Evolutionary conservation across 2,797 vertebrate genomes (phyloP), one percentile per base, ranked within the genome.

Genomic region (Setipinna tenuifilis): DNA sequence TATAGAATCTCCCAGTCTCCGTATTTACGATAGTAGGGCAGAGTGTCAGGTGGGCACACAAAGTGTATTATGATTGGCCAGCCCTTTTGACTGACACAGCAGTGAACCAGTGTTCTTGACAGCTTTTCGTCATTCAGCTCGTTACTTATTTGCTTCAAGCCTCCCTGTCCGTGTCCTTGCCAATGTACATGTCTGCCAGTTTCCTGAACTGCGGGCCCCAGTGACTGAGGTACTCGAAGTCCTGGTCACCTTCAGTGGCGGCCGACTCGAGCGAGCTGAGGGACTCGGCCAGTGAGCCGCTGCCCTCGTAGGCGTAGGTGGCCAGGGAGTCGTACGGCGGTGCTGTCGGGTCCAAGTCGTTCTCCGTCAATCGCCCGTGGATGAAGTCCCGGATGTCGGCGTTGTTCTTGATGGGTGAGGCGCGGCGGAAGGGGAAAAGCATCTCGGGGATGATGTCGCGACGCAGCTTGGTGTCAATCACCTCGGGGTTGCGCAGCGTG

Each of bases 141-240:
- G 12, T 80, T 5, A 9, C 19, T 41, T 41, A 90, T 68, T 46
- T n/a, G 89, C 84, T 92, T 94, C 95, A 97, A 90, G 96, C 94
- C 92, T 98, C 97, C 91, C 96, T 96, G 88, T 97, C 97, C 7
- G 96, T 96, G 68, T 97, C 97, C 88, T 96, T 98, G 61, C 97
- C 98, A 88, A 98, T 98, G 54, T 99, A 99, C 98, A 99, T 97
- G 89, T 99, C 98, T 0, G 98, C 98, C 87, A 99, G 87, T 95
- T 99, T 99, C 87, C 98, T 97, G 83, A 99, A 99, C 1, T 96
- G 97, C 1, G 98, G 97, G 4, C 98, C 98, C 98, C 98, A 99
- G 90, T 96, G 97, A 91, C 96, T 96, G 91, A 99, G 97, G 95
- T 98, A 99, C 92, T 99, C 98, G 82, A 98, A 99, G 87, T 97